Evolutionary conservation across 2,113 vertebrate species (phyloP), one percentile per base, ranked within the genome.

Genomic region (Madoqua kirkii): DNA sequence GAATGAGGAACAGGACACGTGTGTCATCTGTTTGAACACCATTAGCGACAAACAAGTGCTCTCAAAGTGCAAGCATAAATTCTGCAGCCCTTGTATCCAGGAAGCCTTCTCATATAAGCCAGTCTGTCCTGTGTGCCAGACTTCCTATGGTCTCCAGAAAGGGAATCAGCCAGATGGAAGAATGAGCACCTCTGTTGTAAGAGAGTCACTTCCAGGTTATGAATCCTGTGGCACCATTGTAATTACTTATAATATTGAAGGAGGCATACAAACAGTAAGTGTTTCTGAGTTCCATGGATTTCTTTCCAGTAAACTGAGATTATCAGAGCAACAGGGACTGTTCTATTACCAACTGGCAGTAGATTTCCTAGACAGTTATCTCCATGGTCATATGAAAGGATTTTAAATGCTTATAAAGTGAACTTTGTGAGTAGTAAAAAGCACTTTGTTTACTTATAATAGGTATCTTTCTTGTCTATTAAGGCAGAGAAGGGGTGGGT

Each of bases 181-280:
- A 11, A 99, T 99, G 98, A 2, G 0, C 1, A 0, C 0, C 11
- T 0, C 0, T 4, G 0, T 0, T 0, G 0, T 0, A 0, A 2
- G 0, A 15, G 0, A 0, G 0, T 0, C 40, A 25, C 98, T 99
- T 88, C 98, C 98, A 9, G 99, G 99, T 91, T 98, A 98, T 97
- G 8, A n/a, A 0, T 0, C 0, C 0, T 98, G 31, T 93, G 82
- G 3, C 29, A 98, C 98, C 50, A 99, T 99, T 94, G 0, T 1
- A 78, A 99, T 99, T 97, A 0, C 0, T 0, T 99, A 99, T 3
- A 0, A 0, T 0, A 98, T 99, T 89, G 0, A 0, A 0, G 0
- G 6, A 64, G 99, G 99, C 54, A 7, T 87, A 84, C 99, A 99
- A 97, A 98, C 97, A 60, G 99, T 99, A 98, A 99, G 99, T 98